Percentiles rank a stretch among this genome's conserved stretches.
These are phyloP conservation scores for Apotomis turbidana DNA, from an alignment of 2,888 invertebrate species.

Conservation along the genomic window DNA sequence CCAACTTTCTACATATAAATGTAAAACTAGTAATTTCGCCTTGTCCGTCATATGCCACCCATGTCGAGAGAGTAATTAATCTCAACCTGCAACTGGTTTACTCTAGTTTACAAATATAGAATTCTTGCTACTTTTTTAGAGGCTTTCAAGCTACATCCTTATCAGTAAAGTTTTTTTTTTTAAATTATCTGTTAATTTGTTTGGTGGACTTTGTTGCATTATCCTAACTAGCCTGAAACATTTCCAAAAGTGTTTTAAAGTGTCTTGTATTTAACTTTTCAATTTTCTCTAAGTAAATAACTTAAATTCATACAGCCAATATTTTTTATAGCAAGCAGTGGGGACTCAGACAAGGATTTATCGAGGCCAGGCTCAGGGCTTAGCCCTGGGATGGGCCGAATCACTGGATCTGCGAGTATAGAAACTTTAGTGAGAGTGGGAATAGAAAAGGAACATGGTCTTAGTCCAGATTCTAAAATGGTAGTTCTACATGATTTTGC, in stretches of 20 bases:
- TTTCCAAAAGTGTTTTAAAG: too few species aligned
- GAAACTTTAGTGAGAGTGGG: conserved; percentile 95
- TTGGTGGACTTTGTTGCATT: neutral
- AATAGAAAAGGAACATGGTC: conserved; percentile 95
- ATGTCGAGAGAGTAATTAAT: conserved; percentile 33
- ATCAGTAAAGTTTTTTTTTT: conserved; percentile 46
- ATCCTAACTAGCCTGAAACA: too few species aligned
- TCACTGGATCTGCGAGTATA: conserved; percentile 97
- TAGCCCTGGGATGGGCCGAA: conserved; percentile 94
- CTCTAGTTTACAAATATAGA: neutral
- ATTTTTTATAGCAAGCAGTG: conserved; percentile 85
- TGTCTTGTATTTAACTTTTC: neutral
- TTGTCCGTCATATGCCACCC: conserved; percentile 51
- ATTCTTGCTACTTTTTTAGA: neutral
- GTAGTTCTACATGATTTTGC: conserved; percentile 97
- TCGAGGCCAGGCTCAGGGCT: conserved; percentile 84
- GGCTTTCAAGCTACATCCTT: conserved; percentile 16
- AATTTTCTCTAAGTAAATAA: conserved; percentile 45
- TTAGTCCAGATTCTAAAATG: conserved; percentile 97
- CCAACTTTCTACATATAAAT: conserved; percentile 77
- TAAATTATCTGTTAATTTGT: neutral
- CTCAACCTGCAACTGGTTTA: conserved; percentile 20
- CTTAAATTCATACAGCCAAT: conserved; percentile 12
- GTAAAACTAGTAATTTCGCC: conserved; percentile 67
- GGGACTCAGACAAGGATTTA: conserved; percentile 91